phyloP scores from a whole-genome alignment of 2,113 vertebrate species.

The Eulacestoma nigropectus region DNA sequence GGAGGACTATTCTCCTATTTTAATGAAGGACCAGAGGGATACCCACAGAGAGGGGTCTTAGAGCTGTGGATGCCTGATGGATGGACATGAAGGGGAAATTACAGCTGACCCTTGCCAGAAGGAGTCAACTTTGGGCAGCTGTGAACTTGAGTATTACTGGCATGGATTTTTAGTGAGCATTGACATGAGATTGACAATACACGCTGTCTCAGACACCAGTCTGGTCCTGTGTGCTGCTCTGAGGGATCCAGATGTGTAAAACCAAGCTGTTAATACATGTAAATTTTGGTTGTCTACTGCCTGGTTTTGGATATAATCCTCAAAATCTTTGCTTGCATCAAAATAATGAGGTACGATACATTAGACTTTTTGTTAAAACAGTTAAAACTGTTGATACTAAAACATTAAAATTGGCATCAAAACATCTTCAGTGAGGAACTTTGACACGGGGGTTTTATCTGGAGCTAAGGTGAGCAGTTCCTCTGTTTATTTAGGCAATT shows the following conservation, averaged over 20 bases:
- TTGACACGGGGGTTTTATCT: background rate
- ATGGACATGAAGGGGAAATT: background rate
- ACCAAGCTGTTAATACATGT: background rate
- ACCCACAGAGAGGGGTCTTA: background rate
- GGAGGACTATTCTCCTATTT: background rate
- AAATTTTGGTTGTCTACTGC: background rate
- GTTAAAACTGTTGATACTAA: background rate
- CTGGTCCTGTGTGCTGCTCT: background rate
- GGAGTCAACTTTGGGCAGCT: background rate
- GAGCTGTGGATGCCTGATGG: background rate
- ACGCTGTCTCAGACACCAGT: rapidly evolving
- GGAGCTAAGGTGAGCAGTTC: background rate
- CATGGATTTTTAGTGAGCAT: background rate
- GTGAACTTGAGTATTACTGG: background rate
- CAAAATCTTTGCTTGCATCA: background rate
- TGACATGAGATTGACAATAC: background rate
- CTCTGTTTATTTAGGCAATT: background rate
- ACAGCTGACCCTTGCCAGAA: background rate
- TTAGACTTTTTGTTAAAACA: background rate
- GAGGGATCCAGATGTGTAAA: background rate
- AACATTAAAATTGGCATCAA: background rate
- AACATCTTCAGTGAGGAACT: background rate
- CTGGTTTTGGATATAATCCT: background rate
- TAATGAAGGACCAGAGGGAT: background rate
- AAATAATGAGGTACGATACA: background rate